Base-by-base conservation (phyloP, 2,113 vertebrate genomes). In the Heterochromis multidens region DNA sequence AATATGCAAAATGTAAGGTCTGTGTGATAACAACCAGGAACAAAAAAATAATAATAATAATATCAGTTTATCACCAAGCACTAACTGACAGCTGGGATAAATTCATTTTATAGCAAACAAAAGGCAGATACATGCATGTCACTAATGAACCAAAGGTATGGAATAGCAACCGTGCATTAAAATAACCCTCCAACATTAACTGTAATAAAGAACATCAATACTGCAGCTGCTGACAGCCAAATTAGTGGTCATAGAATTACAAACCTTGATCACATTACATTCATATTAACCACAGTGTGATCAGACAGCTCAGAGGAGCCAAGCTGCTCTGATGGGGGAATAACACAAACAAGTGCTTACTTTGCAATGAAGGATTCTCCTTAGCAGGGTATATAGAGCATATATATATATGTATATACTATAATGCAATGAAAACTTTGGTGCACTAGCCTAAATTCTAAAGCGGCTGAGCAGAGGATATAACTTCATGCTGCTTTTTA, bases 241-340 rank as follows among this genome's bases (percentile, higher is more conserved):
- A 70, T 92, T 89, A 88, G 79, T 86, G 37, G 31, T 77, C 60
- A 61, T 52, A 79, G 77, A 85, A 85, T 85, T 80, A 87, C 87
- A 87, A 80, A 85, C 52, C 81, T 87, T 27, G 62, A 91, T 91
- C 87, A 85, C 78, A 83, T 93, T 89, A 89, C 89, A 88, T 84
- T 81, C 87, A 78, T 81, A 79, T 74, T 31, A 88, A 88, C 86
- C 77, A 62, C 70, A 74, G 67, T 43, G 27, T 35, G 67, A 81
- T 85, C 35, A 17, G 35, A 72, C 46, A 13, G 88, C 70, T 83
- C 52, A 58, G 58, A 74, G 29, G 16, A 80, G 43, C 49, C 80
- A 72, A 46, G 65, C 63, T 40, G 11, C 21, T 63, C 76, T 57
- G 25, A 29, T n/a, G 52, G 61, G 67, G 56, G 77, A 43, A 57